Evolutionary conservation across 2,888 invertebrate species (phyloP), one percentile per base, ranked within the genome.

Genomic region (Drosophila infuscata): DNA sequence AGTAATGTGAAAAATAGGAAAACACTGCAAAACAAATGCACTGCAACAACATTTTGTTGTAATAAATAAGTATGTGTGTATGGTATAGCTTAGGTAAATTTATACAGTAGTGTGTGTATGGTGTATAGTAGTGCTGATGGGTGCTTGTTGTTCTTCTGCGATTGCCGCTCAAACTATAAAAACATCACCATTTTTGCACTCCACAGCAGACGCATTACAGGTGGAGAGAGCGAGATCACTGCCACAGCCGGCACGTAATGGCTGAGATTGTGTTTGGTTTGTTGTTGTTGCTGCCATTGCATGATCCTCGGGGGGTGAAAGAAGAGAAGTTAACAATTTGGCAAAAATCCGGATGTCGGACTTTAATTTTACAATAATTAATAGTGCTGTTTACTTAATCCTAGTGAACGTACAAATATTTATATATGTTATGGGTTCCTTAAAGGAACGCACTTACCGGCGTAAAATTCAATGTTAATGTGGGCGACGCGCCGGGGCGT

Each of bases 121-220:
- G 63, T 57, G 20, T 32, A 20, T 54, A 56, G 20, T 53, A 25
- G 49, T 57, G 38, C 36, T 49, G 32, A 7, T 25, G 35, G 57
- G 57, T 46, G 56, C 0, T 43, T 15, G 11, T 17, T 61, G 51
- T 12, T 35, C 8, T 32, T 73, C 65, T 59, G 51, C 52, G 51
- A 48, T 35, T 35, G 29, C 25, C 46, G 52, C 52, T 84, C 61
- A 87, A 61, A 89, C 89, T 66, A 87, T 87, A 46, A 89, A 87
- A 32, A 87, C 89, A 71, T 87, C 89, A 11, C 89, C 79, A 32
- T 46, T 83, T 29, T 70, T 81, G 12, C 68, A 63, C 32, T 89
- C 84, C 7, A 74, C 83, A 12, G 70, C 53, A 3, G 88, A 32
- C 25, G 75, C 29, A 32, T 52, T 49, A 4, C 41, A 60, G 8